Evolutionary conservation across 2,113 vertebrate genomes (phyloP).

Genomic region (Rattus norvegicus): DNA sequence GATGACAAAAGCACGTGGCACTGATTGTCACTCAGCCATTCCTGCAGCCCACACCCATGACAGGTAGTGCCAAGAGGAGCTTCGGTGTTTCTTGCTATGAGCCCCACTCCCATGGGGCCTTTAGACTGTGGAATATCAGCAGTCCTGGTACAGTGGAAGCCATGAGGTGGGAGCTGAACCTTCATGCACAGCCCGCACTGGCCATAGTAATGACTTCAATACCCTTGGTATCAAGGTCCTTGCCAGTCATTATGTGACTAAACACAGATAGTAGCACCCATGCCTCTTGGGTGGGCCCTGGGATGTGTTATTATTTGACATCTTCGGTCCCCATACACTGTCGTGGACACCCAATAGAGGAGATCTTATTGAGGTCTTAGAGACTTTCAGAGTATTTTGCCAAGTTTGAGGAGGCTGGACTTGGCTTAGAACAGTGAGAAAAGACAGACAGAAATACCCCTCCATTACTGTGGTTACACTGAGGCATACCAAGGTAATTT

Average conservation of each 20-base stretch:
- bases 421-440: background rate
- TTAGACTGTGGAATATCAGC: background rate
- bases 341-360: background rate
- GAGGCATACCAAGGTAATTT: background rate
- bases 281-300: background rate
- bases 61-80: background rate
- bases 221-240: background rate
- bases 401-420: background rate
- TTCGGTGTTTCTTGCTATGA: background rate
- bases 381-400: background rate
- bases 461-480: background rate
- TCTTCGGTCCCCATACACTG: background rate
- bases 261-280: background rate
- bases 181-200: background rate
- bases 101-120: background rate
- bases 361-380: background rate
- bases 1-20: background rate
- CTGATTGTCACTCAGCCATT: background rate
- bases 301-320: background rate
- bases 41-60: background rate
- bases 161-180: background rate
- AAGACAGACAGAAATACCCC: background rate
- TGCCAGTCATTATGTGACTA: background rate
- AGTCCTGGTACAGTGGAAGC: background rate
- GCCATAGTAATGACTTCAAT: too few species aligned